Evolutionary conservation across 2,797 vertebrate species (phyloP), one percentile per base, ranked within the genome.

Genomic region (Trachops cirrhosus): DNA sequence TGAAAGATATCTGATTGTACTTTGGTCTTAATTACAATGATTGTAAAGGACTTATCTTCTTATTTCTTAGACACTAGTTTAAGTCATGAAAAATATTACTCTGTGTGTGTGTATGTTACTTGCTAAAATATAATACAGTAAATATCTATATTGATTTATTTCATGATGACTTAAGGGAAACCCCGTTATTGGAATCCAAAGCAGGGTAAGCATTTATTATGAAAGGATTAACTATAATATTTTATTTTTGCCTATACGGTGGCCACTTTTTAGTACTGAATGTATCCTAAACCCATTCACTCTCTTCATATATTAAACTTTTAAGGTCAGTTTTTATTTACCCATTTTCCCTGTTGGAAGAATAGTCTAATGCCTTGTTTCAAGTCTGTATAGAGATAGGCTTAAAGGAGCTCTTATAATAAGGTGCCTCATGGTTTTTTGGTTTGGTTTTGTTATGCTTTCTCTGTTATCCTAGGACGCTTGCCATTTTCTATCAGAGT

Each of bases 401-500:
- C 37, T 89, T 94, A 85, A 74, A 71, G 83, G 71, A 16, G 34
- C 16, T 77, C 67, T 92, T 86, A 59, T 9, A 26, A 26, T n/a
- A 85, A 75, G 9, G 21, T 80, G 3, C 50, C 62, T 70, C 1
- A 11, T 68, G n/a, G 29, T 64, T 82, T 96, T 93, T 74, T 8
- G 57, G 57, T 59, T 32, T 96, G 62, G 21, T 90, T 88, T 93
- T 57, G 39, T 82, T 73, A 18, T n/a, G 19, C n/a, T 39, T 96
- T 92, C 67, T 62, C 0, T 67, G 19, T 95, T 46, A 68, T 75
- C 93, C 64, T 19, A 99, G 99, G 95, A 39, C 98, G 85, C 37
- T 98, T 99, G 85, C 99, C 99, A 0, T 99, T 99, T 98, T 99
- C 99, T 41, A 99, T 99, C 97, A 98, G 99, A 94, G 98, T 99